phyloP scores from a whole-genome alignment of 2,113 vertebrate species.

The Hystrix cristata region DNA sequence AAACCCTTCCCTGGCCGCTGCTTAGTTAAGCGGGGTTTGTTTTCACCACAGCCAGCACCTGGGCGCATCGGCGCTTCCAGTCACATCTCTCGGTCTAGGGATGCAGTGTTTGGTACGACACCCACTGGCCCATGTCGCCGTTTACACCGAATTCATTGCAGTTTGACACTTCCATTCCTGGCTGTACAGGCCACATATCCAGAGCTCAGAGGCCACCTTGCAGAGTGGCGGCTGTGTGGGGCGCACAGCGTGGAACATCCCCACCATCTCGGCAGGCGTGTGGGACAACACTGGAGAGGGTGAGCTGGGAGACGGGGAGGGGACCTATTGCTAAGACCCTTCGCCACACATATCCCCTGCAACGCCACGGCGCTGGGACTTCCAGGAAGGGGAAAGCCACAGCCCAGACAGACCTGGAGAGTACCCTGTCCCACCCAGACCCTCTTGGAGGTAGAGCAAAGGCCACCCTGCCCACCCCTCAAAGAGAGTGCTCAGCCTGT shows the following conservation, averaged over 20 bases:
- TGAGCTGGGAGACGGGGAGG: not conserved
- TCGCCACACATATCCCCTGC: rapidly evolving
- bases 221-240: not conserved
- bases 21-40: not conserved
- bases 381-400: not conserved
- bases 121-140: not conserved
- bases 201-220: not conserved
- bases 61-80: rapidly evolving
- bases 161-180: not conserved
- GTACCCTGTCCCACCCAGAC: not conserved
- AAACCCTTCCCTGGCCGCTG: not conserved
- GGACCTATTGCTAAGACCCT: too few species aligned
- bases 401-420: not conserved
- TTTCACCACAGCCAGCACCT: not conserved
- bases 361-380: not conserved
- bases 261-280: not conserved
- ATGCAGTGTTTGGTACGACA: not conserved
- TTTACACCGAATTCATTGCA: not conserved
- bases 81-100: not conserved
- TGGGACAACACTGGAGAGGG: not conserved
- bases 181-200: too few species aligned
- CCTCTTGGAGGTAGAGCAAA: not conserved
- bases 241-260: not conserved
- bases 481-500: not conserved
- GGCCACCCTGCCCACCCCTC: not conserved